Percentiles rank a stretch among this genome's conserved stretches.
These are phyloP conservation scores for Drosophila kanapiae DNA, from an alignment of 1,140 invertebrate genomes.

Conservation along the genomic window DNA sequence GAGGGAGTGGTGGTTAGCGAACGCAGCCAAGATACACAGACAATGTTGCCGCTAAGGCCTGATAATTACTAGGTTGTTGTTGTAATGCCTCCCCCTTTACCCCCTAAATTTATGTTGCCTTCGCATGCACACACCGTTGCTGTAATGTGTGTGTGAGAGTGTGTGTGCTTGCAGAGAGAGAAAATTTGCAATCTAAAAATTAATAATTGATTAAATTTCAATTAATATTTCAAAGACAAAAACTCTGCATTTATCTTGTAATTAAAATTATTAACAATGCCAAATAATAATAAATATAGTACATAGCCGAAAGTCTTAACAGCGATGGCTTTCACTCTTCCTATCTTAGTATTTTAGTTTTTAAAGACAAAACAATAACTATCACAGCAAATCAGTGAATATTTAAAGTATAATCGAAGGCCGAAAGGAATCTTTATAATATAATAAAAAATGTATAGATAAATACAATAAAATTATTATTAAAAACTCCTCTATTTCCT, in stretches of 20 bases:
- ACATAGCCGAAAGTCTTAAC: too few relatives aligned
- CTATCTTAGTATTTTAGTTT: too few relatives aligned
- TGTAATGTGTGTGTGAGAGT: constrained; percentile 4
- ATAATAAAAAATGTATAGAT: too few relatives aligned
- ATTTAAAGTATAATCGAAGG: too few relatives aligned
- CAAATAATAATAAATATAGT: too few relatives aligned
- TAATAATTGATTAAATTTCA: background rate
- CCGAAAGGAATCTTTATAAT: too few relatives aligned
- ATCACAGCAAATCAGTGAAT: too few relatives aligned
- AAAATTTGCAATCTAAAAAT: background rate
- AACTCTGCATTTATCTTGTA: too few relatives aligned
- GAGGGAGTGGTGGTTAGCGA: constrained; percentile 4
- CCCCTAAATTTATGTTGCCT: constrained; percentile 74
- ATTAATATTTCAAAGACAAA: background rate
- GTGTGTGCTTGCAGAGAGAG: constrained; percentile 2
- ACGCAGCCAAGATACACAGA: constrained; percentile 66
- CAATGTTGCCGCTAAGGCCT: constrained; percentile 78
- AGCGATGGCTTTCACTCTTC: too few relatives aligned
- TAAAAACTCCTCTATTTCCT: background rate
- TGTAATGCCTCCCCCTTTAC: constrained; percentile 14
- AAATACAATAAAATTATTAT: too few relatives aligned
- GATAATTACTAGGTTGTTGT: constrained; percentile 78
- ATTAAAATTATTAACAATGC: too few relatives aligned
- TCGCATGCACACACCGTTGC: constrained; percentile 61
- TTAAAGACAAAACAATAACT: too few relatives aligned